Percentiles rank a stretch among this genome's conserved stretches.
phyloP scores from a whole-genome alignment of 2,113 vertebrate genomes.

The Pithys albifrons region DNA sequence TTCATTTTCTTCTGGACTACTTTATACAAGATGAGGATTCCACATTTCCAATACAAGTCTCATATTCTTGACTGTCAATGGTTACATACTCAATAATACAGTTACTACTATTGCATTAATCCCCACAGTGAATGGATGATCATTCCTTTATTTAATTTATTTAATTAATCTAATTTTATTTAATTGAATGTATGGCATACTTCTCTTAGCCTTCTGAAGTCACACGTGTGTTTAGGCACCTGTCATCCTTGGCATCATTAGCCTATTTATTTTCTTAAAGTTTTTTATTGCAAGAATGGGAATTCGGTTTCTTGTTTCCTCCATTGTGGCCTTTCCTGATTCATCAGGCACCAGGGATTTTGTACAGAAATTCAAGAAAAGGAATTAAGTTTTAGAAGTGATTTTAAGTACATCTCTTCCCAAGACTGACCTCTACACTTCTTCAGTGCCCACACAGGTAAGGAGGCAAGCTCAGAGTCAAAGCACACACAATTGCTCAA shows the following conservation, averaged over 20 bases:
- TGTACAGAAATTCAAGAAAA: neutral
- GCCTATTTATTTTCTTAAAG: neutral
- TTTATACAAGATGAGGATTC: neutral
- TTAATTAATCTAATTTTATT: neutral
- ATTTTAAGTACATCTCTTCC: neutral
- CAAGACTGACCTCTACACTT: neutral
- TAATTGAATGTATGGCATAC: neutral
- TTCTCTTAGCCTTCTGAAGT: neutral
- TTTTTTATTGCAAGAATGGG: neutral
- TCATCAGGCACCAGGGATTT: neutral
- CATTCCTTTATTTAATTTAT: neutral
- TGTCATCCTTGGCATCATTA: neutral
- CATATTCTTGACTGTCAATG: neutral
- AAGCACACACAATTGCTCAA: neutral
- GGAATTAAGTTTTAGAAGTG: neutral
- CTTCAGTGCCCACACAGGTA: neutral
- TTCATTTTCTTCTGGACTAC: neutral
- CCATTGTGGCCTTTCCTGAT: neutral
- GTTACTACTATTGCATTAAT: neutral
- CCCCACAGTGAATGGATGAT: neutral
- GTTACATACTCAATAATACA: neutral
- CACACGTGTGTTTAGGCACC: accelerated
- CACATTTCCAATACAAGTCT: neutral
- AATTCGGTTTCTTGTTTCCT: neutral
- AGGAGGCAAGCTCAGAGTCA: neutral